Evolutionary conservation across 2,888 invertebrate species (phyloP).

Genomic region (Melinopterus prodromus): DNA sequence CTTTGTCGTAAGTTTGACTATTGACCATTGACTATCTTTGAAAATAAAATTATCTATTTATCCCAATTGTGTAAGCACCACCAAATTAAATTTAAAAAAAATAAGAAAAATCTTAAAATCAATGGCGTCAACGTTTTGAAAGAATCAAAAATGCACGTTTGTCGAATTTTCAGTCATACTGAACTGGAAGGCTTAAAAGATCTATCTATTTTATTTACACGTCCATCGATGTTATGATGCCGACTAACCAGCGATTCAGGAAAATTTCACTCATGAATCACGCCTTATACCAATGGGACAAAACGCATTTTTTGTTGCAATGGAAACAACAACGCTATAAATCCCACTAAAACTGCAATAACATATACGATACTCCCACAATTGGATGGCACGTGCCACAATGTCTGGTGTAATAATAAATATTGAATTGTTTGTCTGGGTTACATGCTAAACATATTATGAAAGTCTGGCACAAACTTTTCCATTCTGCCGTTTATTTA

Average conservation of each 20-base stretch:
- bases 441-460: not conserved
- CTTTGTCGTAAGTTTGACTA: too few relatives aligned
- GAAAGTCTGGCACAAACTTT: not conserved
- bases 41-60: too few relatives aligned
- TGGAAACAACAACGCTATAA: not conserved
- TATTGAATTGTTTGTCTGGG: not conserved
- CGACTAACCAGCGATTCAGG: not conserved
- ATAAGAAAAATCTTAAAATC: too few relatives aligned
- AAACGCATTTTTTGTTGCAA: not conserved
- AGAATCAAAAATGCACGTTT: too few relatives aligned
- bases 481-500: not conserved
- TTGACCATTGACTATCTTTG: too few relatives aligned
- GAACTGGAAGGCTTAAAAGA: too few relatives aligned
- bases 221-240: too few relatives aligned
- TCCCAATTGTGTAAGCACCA: too few relatives aligned
- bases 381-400: not conserved
- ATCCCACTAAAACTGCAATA: not conserved
- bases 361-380: not conserved
- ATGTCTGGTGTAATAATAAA: not conserved
- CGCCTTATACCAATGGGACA: not conserved
- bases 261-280: not conserved
- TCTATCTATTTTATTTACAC: too few relatives aligned
- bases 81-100: too few relatives aligned
- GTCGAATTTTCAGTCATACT: too few relatives aligned
- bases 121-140: too few relatives aligned